Evolutionary conservation across 1,140 invertebrate species (phyloP).

Genomic region (Drosophila melanogaster): DNA sequence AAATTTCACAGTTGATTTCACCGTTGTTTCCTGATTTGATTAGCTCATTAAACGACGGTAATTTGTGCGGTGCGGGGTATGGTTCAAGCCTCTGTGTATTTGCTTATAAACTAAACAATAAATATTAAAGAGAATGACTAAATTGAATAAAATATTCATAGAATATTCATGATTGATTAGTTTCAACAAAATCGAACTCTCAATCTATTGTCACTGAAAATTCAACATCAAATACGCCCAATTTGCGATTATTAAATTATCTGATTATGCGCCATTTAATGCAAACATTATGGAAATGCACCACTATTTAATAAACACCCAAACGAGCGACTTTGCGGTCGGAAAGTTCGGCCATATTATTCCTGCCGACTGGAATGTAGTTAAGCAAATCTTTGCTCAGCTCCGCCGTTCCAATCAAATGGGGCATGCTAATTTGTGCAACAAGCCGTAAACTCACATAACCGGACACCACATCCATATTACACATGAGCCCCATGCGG

Average conservation of each 20-base stretch:
- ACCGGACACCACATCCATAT: conserved; percentile 31
- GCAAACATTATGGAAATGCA: neutral
- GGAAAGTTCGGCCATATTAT: neutral
- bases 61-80: conserved; percentile 6
- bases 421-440: conserved; percentile 77
- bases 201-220: neutral
- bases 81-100: neutral
- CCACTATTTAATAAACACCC: neutral
- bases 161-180: neutral
- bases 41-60: conserved; percentile 16
- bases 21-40: conserved; percentile 38
- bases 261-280: neutral
- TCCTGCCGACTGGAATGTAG: conserved; percentile 56
- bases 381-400: conserved; percentile 54
- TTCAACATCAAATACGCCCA: neutral
- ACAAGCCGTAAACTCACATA: conserved; percentile 66
- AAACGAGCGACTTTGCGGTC: conserved; percentile 2
- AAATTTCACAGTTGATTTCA: conserved; percentile 75
- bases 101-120: neutral
- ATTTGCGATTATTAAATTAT: neutral
- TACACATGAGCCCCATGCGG: conserved; percentile 1
- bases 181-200: neutral
- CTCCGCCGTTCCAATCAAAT: conserved; percentile 50
- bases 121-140: neutral
- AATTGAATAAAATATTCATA: neutral